phyloP scores from a whole-genome alignment of 2,888 invertebrate genomes.

The Sicus ferrugineus region DNA sequence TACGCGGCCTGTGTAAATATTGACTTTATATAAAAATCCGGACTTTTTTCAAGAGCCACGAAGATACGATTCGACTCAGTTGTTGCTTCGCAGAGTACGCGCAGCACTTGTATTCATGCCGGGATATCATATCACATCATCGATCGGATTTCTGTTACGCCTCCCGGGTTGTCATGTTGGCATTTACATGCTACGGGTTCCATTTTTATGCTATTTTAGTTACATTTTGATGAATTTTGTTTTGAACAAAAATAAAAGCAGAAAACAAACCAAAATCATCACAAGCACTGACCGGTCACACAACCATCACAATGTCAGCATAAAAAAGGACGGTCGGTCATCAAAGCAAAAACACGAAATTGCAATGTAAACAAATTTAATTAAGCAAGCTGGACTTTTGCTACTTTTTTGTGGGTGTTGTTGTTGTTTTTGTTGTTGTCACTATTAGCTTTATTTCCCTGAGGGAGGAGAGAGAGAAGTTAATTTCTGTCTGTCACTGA shows the following conservation, averaged over 20 bases:
- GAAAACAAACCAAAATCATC: not conserved
- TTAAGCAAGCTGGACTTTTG: constrained; percentile 1
- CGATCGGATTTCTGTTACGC: no score
- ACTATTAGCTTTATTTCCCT: constrained; percentile 23
- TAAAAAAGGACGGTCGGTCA: not conserved
- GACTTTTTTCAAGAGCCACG: not conserved
- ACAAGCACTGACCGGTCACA: not conserved
- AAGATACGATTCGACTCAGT: no score
- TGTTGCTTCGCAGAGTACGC: no score
- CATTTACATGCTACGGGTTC: no score
- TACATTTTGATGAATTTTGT: not conserved
- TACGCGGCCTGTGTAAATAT: no score
- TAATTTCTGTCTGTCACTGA: not conserved
- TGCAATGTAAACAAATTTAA: constrained; percentile 31
- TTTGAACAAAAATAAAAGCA: not conserved
- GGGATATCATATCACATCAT: no score
- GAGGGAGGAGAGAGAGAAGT: constrained; percentile 4
- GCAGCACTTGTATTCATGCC: no score
- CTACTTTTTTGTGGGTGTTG: not conserved
- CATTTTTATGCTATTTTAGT: not conserved
- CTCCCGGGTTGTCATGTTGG: constrained; percentile 1
- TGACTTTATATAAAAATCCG: no score
- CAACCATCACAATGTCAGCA: not conserved
- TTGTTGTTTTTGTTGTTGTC: not conserved
- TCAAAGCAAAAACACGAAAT: constrained; percentile 6